phyloP scores from a whole-genome alignment of 2,113 vertebrate species.

The Chrysemys picta region DNA sequence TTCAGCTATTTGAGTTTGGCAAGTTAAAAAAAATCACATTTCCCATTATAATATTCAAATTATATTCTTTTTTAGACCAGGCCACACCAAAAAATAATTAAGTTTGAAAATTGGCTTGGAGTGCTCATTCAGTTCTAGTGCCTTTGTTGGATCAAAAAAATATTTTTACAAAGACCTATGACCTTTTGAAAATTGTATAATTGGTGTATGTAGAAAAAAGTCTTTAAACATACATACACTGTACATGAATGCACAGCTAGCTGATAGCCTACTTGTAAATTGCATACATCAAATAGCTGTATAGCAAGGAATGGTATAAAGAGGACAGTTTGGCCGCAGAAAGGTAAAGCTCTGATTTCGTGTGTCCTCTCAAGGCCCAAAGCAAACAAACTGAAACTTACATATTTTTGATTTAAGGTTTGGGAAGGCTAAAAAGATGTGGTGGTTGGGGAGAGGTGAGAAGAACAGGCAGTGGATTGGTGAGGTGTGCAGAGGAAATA shows the following conservation, averaged over 20 bases:
- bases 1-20: constrained; percentile 41
- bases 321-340: neutral
- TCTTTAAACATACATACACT: neutral
- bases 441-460: no score
- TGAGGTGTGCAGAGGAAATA: neutral
- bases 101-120: neutral
- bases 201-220: accelerated
- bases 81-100: neutral
- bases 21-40: neutral
- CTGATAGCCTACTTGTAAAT: accelerated
- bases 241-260: accelerated
- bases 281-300: accelerated
- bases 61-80: neutral
- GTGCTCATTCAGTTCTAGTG: neutral
- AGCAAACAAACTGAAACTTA: neutral
- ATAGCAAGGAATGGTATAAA: no score
- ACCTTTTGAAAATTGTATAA: neutral
- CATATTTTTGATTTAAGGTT: no score
- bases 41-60: neutral
- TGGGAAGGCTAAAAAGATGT: no score
- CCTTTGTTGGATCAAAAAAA: neutral
- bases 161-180: neutral
- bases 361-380: neutral
- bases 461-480: neutral
- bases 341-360: neutral